Evolutionary conservation across 35 echinoderm and acorn worm genomes (phyloP).

Genomic region (Anneissia japonica): DNA sequence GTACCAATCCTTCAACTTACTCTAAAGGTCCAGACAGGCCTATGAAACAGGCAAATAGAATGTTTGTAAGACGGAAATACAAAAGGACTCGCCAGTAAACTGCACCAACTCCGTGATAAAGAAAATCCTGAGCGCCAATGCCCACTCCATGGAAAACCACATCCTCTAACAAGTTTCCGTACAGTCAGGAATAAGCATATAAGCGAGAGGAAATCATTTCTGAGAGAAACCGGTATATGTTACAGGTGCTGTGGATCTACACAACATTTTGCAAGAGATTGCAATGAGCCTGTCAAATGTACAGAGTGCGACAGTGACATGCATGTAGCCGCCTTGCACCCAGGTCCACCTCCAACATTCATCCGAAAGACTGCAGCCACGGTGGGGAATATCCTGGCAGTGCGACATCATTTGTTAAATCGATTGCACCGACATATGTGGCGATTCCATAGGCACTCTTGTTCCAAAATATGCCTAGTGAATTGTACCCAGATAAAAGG

Average conservation of each 20-base stretch:
- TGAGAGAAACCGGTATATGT: slow-evolving; percentile 32
- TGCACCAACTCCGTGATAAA: too few relatives aligned
- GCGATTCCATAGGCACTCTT: slow-evolving; percentile 13
- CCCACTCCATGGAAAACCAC: neutral
- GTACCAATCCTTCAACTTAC: neutral
- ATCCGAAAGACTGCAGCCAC: neutral
- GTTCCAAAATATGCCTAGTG: slow-evolving; percentile 36
- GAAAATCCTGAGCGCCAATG: neutral
- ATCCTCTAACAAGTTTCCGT: neutral
- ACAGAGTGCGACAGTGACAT: slow-evolving; percentile 10
- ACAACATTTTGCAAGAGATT: slow-evolving; percentile 21
- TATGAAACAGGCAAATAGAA: too few relatives aligned
- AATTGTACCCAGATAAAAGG: neutral
- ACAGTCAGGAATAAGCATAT: neutral
- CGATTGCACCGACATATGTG: slow-evolving; percentile 36
- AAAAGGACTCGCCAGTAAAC: too few relatives aligned
- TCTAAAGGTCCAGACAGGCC: too few relatives aligned
- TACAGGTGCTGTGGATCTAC: slow-evolving; percentile 12
- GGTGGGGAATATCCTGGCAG: neutral
- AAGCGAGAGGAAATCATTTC: slow-evolving; percentile 2
- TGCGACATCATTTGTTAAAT: neutral
- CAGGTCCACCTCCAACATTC: neutral
- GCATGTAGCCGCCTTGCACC: neutral
- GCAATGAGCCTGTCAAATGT: slow-evolving; percentile 19
- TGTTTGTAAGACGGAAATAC: too few relatives aligned